Conservation (phyloP, 2,113 vertebrate genomes). For the Pituophis catenifer region DNA sequence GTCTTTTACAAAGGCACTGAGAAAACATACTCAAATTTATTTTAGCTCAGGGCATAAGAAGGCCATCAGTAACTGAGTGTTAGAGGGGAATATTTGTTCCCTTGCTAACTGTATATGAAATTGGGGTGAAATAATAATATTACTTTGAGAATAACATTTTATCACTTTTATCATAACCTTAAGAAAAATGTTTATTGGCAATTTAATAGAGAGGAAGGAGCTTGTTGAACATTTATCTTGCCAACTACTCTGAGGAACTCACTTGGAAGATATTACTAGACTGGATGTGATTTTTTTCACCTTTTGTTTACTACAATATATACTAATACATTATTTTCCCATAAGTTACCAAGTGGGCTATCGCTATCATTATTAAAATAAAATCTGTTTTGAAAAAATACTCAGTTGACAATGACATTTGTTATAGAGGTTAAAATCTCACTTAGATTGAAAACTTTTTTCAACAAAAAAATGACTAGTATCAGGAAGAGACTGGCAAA, state of each 20-base stretch:
- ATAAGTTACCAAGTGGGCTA: background rate
- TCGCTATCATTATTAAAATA: background rate
- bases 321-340: background rate
- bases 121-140: slow-evolving; percentile 1
- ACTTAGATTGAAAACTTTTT: background rate
- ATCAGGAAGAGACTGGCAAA: background rate
- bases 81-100: background rate
- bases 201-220: slow-evolving; percentile 60
- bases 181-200: slow-evolving; percentile 60
- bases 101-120: background rate
- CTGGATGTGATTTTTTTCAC: slow-evolving; percentile 26
- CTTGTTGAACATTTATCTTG: slow-evolving; percentile 60
- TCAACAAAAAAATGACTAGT: background rate
- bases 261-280: slow-evolving; percentile 54
- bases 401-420: background rate
- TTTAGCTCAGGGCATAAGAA: background rate
- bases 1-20: background rate
- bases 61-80: background rate
- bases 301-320: slow-evolving; percentile 14
- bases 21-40: background rate
- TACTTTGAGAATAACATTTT: background rate
- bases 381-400: background rate
- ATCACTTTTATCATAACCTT: slow-evolving; percentile 36
- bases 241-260: slow-evolving; percentile 50
- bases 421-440: background rate